Evolutionary conservation across 2,113 vertebrate species (phyloP).

Genomic region (Forbesichthys papilliferus): DNA sequence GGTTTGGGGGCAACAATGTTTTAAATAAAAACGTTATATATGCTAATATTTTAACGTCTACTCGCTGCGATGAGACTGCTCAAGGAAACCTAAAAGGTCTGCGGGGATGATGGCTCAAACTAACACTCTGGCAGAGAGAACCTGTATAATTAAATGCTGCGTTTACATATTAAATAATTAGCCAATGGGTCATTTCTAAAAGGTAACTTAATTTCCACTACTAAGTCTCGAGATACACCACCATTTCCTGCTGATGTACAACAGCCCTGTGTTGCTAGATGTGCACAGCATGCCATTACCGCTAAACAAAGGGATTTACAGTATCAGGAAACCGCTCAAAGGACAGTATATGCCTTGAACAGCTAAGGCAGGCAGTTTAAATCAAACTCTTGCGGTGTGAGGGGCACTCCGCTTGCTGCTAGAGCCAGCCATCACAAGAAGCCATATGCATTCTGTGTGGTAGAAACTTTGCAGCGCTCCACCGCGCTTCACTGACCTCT

Average conservation of each 20-base stretch:
- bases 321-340: neutral
- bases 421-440: constrained; percentile 13
- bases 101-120: neutral
- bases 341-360: neutral
- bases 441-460: neutral
- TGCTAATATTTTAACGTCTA: neutral
- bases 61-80: no score
- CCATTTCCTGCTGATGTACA: no score
- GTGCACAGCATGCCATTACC: no score
- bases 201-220: neutral
- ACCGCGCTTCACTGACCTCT: constrained; percentile 81
- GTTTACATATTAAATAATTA: neutral
- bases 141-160: no score
- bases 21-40: neutral
- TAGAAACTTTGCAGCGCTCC: neutral
- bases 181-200: neutral
- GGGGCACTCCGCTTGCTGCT: neutral
- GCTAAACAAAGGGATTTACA: neutral
- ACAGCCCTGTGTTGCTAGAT: no score
- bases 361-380: neutral
- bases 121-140: neutral
- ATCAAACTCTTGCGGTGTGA: no score
- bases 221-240: no score
- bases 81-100: neutral
- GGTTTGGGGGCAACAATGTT: neutral